These are phyloP conservation scores for Fopius arisanus DNA, from an alignment of 1,140 invertebrate genomes.

Conservation along the genomic window DNA sequence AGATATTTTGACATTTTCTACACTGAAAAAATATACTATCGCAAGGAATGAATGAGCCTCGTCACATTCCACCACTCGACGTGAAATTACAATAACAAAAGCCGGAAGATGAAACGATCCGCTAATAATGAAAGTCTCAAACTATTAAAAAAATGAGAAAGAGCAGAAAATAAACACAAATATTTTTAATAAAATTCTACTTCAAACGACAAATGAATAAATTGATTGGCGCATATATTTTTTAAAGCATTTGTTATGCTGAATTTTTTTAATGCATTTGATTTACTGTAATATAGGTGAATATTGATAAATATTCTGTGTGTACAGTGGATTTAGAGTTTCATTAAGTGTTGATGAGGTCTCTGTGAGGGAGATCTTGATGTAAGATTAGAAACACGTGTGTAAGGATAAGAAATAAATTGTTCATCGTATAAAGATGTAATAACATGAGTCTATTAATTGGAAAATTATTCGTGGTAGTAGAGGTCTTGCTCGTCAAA, in stretches of 20 bases:
- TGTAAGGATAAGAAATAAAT: conserved; percentile 20
- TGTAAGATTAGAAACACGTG: conserved; percentile 28
- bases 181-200: conserved; percentile 10
- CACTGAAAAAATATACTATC: too few relatives aligned
- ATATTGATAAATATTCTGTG: neutral
- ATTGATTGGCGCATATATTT: conserved; percentile 4
- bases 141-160: neutral
- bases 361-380: conserved; percentile 19
- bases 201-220: neutral
- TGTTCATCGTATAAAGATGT: conserved; percentile 30
- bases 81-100: too few relatives aligned
- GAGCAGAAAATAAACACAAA: neutral
- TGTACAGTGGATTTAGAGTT: conserved; percentile 33
- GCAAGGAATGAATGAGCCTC: too few relatives aligned
- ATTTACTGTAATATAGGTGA: neutral
- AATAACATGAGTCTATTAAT: neutral
- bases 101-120: too few relatives aligned
- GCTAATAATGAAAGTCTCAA: neutral
- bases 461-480: conserved; percentile 40
- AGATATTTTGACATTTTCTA: too few relatives aligned
- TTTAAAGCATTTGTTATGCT: neutral
- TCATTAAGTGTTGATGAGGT: conserved; percentile 28
- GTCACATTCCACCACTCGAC: too few relatives aligned
- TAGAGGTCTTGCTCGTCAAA: conserved; percentile 53
- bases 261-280: neutral